A percentile compares a stretch with the other conserved stretches of the same genome.
phyloP scores from a whole-genome alignment of 2,797 vertebrate genomes.

The Microtus agrestis region DNA sequence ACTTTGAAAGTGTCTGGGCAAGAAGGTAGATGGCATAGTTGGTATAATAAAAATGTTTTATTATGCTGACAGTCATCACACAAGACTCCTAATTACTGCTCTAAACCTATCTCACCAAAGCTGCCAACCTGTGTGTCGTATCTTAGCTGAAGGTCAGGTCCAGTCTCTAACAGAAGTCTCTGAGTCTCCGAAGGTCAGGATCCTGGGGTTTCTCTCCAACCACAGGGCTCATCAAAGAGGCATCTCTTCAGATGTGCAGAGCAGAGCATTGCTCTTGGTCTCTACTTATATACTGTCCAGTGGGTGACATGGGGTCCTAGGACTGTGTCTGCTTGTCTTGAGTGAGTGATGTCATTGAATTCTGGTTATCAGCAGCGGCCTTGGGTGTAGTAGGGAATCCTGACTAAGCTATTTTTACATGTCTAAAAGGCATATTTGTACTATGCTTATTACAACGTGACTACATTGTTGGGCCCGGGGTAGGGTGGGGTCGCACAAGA shows the following conservation, averaged over 20 bases:
- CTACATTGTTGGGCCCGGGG: no score
- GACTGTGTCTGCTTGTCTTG: neutral
- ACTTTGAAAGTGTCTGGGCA: neutral
- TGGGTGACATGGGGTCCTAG: neutral
- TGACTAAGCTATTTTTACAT: neutral
- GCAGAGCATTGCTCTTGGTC: neutral
- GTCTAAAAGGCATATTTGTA: neutral
- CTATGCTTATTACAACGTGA: neutral
- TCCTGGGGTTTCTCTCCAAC: neutral
- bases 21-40: no score
- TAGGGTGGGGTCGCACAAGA: no score
- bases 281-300: neutral
- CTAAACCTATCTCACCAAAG: neutral
- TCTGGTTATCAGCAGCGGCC: neutral
- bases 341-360: neutral
- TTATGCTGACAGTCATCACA: neutral
- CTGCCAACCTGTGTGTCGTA: neutral
- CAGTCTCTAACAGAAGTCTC: neutral
- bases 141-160: neutral
- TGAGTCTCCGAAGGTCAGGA: neutral
- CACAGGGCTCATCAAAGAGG: neutral
- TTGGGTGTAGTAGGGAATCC: neutral
- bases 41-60: neutral
- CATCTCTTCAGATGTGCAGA: neutral
- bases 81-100: neutral